A percentile compares a stretch with the other conserved stretches of the same genome.
Conservation (phyloP, 2,797 vertebrate genomes). For the Thripadectes ignobilis region DNA sequence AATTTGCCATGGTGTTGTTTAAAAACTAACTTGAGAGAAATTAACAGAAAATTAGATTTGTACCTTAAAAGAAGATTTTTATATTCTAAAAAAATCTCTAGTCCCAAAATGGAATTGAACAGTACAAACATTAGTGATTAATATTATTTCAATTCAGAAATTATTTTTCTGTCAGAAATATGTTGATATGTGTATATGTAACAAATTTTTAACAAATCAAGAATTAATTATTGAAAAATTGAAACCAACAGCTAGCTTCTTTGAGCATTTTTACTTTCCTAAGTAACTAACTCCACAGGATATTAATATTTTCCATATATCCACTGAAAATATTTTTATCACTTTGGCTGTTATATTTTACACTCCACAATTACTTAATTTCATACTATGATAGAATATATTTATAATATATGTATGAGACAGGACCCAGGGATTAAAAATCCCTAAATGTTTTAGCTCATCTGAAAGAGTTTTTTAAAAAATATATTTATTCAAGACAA, state of each 20-base stretch:
- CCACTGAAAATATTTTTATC: neutral
- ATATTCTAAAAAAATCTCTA: neutral
- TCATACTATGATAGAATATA: neutral
- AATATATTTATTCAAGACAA: neutral
- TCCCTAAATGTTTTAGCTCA: neutral
- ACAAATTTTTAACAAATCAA: neutral
- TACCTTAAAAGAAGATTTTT: neutral
- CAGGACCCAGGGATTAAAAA: neutral
- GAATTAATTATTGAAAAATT: neutral
- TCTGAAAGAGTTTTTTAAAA: neutral
- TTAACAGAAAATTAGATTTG: neutral
- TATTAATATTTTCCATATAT: neutral
- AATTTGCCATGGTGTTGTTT: neutral
- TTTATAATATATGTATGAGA: neutral
- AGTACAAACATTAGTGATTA: neutral
- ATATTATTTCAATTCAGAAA: neutral
- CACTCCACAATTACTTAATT: neutral
- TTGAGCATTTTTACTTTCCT: neutral
- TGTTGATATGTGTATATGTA: neutral
- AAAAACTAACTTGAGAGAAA: neutral
- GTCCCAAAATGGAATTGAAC: neutral
- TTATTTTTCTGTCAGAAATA: neutral
- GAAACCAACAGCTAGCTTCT: neutral
- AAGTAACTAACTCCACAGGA: neutral
- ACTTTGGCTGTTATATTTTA: neutral